Conservation (phyloP, 2,888 invertebrate genomes). For the Dryococelus australis region DNA sequence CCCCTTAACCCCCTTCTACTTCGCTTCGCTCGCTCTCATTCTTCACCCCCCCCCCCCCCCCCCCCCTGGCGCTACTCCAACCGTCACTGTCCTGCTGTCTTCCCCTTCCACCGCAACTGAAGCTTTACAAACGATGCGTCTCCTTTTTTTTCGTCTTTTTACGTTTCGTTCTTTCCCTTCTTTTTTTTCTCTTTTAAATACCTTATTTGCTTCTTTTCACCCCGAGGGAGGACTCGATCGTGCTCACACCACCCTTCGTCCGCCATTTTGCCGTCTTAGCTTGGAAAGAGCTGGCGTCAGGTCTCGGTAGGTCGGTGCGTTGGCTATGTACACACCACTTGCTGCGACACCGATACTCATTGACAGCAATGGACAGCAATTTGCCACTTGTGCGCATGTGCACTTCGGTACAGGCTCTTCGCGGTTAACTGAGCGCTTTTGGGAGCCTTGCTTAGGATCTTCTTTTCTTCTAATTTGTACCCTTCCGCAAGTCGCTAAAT, state of each 20-base stretch:
- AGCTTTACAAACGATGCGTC: neutral
- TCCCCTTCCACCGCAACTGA: neutral
- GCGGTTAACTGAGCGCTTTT: too few species aligned
- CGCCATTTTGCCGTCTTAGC: neutral
- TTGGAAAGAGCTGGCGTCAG: neutral
- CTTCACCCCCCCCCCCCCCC: neutral
- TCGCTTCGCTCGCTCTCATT: neutral
- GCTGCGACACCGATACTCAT: too few species aligned
- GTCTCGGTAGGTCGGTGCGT: too few species aligned
- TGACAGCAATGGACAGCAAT: too few species aligned
- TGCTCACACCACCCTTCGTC: neutral
- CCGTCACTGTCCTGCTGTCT: too few species aligned
- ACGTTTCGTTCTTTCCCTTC: neutral
- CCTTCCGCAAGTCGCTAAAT: too few species aligned
- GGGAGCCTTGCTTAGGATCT: too few species aligned
- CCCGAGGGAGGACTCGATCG: constrained; percentile 11
- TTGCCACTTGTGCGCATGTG: too few species aligned
- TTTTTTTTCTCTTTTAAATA: neutral
- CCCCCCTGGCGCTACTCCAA: neutral
- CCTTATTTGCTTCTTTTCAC: constrained; percentile 21
- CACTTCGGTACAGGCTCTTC: too few species aligned
- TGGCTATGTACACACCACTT: too few species aligned
- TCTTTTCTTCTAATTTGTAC: too few species aligned
- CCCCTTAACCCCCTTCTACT: neutral
- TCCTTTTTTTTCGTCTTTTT: constrained; percentile 8